Evolutionary conservation across 2,797 vertebrate genomes (phyloP).

Genomic region (Sorex maritimensis): DNA sequence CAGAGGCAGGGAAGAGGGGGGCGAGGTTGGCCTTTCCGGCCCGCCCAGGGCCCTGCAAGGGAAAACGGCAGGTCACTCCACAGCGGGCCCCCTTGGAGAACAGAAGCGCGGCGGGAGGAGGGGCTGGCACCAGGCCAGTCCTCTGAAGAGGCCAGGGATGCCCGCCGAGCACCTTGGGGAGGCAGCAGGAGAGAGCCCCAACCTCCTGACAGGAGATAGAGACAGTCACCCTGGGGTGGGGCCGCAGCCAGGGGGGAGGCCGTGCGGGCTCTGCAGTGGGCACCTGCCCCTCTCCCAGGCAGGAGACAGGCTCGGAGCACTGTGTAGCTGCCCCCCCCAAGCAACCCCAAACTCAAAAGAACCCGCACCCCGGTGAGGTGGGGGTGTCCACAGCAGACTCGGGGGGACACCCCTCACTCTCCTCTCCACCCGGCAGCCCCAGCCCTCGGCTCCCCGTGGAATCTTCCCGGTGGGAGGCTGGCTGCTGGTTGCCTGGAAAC

Average conservation of each 20-base stretch:
- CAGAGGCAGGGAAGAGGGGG: background rate
- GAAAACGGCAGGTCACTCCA: background rate
- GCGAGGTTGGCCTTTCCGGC: background rate
- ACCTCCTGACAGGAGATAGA: slow-evolving; percentile 82
- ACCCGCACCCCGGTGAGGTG: too few relatives aligned
- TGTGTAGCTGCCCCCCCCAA: too few relatives aligned
- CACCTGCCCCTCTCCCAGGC: too few relatives aligned
- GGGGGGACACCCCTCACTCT: background rate
- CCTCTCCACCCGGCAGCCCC: slow-evolving; percentile 70
- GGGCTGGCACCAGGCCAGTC: background rate
- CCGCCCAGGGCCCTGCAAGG: background rate
- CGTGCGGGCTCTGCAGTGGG: too few relatives aligned
- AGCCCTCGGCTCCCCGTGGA: slow-evolving; percentile 89
- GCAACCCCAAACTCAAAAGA: too few relatives aligned
- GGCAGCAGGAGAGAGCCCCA: slow-evolving; percentile 60
- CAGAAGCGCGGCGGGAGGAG: background rate
- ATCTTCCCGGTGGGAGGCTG: slow-evolving; percentile 87
- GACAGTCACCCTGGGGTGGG: background rate
- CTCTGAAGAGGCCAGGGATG: background rate
- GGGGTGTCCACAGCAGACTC: too few relatives aligned
- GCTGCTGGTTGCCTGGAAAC: slow-evolving; percentile 93
- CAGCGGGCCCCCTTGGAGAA: background rate
- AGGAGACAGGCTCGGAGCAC: too few relatives aligned
- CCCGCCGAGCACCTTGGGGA: background rate
- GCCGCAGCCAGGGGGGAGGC: too few relatives aligned